These are phyloP conservation scores for Xestia sexstrigata DNA, from an alignment of 2,888 invertebrate species.

Conservation along the genomic window DNA sequence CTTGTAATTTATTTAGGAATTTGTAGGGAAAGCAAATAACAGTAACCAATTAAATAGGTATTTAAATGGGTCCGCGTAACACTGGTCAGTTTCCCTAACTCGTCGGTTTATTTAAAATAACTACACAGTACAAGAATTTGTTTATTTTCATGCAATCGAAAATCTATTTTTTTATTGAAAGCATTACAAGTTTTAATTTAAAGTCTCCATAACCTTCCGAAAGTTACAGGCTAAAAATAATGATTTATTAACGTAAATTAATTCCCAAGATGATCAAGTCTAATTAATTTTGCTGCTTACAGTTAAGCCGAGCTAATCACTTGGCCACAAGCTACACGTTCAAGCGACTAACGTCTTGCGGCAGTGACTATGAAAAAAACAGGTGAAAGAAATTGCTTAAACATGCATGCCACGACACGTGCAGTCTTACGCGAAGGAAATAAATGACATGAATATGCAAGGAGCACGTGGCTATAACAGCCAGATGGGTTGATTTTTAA, in stretches of 20 bases:
- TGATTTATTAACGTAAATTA: conserved; percentile 1
- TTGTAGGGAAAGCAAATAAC: not conserved
- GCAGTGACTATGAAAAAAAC: not conserved
- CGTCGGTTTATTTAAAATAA: too few species aligned
- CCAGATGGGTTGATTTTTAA: not conserved
- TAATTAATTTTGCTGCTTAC: conserved; percentile 1
- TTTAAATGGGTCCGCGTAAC: too few species aligned
- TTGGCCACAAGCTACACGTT: conserved; percentile 8
- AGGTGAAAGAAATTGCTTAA: not conserved
- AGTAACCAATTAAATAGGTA: not conserved
- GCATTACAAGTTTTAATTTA: not conserved
- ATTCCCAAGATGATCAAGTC: not conserved
- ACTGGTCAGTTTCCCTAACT: too few species aligned
- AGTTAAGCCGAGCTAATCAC: conserved; percentile 6
- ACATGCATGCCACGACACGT: too few species aligned
- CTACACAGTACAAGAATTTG: not conserved
- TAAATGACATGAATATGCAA: not conserved
- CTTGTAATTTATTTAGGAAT: not conserved
- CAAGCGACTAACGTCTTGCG: not conserved
- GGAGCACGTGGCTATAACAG: not conserved
- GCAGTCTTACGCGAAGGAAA: too few species aligned
- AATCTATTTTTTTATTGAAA: not conserved
- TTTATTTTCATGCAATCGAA: too few species aligned
- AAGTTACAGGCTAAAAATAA: not conserved
- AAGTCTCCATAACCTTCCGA: not conserved